These are phyloP conservation scores for Cheirogaleus medius DNA, from an alignment of 2,113 vertebrate genomes.

Conservation along the genomic window DNA sequence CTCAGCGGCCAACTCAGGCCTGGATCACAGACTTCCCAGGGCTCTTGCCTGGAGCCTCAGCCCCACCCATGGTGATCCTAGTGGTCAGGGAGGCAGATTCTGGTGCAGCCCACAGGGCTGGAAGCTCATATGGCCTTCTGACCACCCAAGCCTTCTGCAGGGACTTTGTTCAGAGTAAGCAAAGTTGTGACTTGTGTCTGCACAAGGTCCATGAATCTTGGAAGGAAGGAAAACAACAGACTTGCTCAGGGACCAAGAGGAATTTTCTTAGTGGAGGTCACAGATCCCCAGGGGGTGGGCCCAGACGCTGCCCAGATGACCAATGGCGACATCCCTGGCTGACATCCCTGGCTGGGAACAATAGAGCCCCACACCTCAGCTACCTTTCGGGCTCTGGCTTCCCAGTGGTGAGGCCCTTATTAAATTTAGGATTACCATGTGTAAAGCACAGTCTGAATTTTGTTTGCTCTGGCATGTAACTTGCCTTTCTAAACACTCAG, in stretches of 20 bases:
- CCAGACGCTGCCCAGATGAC: background rate
- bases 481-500: constrained; percentile 88
- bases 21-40: background rate
- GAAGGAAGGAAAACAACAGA: background rate
- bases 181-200: background rate
- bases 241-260: background rate
- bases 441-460: constrained; percentile 87
- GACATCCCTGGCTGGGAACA: constrained; percentile 7
- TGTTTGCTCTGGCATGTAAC: constrained; percentile 90
- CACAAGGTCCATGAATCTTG: background rate
- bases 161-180: background rate
- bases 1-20: background rate
- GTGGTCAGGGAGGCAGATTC: background rate
- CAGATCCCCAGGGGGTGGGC: background rate
- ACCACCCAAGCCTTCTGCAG: background rate
- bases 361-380: constrained; percentile 17
- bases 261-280: background rate
- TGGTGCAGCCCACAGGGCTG: background rate
- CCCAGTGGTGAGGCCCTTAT: constrained; percentile 76
- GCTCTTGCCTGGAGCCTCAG: background rate
- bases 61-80: background rate
- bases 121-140: background rate
- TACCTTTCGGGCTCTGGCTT: constrained; percentile 44
- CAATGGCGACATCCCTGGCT: background rate
- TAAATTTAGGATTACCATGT: constrained; percentile 90